These are phyloP conservation scores for Orestias chungarensis DNA, from an alignment of 2,797 vertebrate genomes.

Conservation along the genomic window DNA sequence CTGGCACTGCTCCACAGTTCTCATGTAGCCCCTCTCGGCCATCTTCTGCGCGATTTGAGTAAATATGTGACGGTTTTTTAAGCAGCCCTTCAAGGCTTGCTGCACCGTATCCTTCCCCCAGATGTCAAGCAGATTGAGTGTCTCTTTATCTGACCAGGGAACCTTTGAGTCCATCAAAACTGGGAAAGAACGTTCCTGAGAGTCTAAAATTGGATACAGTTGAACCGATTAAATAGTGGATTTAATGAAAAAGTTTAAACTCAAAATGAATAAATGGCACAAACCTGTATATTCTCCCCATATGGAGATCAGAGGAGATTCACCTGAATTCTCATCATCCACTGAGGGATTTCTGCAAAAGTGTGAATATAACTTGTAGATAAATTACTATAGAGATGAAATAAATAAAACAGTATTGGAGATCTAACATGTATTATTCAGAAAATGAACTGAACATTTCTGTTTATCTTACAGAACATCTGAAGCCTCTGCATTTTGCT, in stretches of 20 bases:
- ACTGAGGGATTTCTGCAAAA: conserved; percentile 64
- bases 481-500: conserved; percentile 44
- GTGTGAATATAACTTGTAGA: conserved; percentile 1
- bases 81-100: conserved; percentile 73
- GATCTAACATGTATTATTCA: not conserved
- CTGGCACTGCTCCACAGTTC: conserved; percentile 78
- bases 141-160: conserved; percentile 81
- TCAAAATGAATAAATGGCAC: not conserved
- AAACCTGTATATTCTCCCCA: conserved; percentile 81
- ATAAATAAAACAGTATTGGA: conserved; percentile 1
- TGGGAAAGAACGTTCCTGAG: conserved; percentile 62
- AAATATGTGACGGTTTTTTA: conserved; percentile 79
- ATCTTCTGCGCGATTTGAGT: conserved; percentile 77
- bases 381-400: not conserved
- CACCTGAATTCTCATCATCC: conserved; percentile 66
- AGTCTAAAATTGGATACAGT: conserved; percentile 41
- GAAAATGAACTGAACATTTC: not conserved
- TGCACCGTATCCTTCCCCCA: conserved; percentile 79
- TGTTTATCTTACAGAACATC: conserved; percentile 60
- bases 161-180: conserved; percentile 66
- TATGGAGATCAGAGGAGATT: conserved; percentile 79
- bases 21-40: conserved; percentile 70
- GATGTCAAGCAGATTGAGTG: conserved; percentile 74
- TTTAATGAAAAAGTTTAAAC: not conserved
- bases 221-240: not conserved